phyloP scores from a whole-genome alignment of 1,140 invertebrate species.

The Sycophila sp. region DNA sequence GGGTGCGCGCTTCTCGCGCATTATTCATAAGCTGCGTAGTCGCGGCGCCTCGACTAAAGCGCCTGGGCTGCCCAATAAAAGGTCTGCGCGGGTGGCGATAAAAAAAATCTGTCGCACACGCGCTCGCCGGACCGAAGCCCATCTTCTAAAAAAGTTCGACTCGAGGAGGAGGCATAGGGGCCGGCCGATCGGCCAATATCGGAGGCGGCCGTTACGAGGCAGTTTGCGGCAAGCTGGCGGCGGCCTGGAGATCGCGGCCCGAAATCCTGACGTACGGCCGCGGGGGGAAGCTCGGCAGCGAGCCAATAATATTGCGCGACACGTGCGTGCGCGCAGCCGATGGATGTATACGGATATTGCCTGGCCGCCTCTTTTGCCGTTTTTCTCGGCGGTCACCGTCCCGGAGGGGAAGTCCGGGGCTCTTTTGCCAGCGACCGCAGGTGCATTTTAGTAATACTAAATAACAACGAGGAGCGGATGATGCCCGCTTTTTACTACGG shows the following conservation, averaged over 20 bases:
- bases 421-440: too few species aligned
- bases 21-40: slow-evolving; percentile 16
- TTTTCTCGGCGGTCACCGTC: too few species aligned
- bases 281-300: too few species aligned
- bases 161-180: background rate
- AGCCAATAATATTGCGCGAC: background rate
- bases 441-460: too few species aligned
- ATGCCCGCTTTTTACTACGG: too few species aligned
- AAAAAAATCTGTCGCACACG: slow-evolving; percentile 9
- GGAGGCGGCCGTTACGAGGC: too few species aligned
- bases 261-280: background rate
- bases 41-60: background rate
- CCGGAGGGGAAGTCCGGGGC: too few species aligned
- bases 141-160: too few species aligned
- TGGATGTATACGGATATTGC: background rate
- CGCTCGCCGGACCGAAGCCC: background rate
- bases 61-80: background rate
- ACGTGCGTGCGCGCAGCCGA: background rate
- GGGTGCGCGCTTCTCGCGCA: background rate
- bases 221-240: too few species aligned
- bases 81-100: background rate
- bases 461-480: too few species aligned
- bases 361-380: too few species aligned
- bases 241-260: background rate
- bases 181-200: too few species aligned